Evolutionary conservation across 2,888 invertebrate genomes (phyloP).

Genomic region (Strigamia transsilvanica): DNA sequence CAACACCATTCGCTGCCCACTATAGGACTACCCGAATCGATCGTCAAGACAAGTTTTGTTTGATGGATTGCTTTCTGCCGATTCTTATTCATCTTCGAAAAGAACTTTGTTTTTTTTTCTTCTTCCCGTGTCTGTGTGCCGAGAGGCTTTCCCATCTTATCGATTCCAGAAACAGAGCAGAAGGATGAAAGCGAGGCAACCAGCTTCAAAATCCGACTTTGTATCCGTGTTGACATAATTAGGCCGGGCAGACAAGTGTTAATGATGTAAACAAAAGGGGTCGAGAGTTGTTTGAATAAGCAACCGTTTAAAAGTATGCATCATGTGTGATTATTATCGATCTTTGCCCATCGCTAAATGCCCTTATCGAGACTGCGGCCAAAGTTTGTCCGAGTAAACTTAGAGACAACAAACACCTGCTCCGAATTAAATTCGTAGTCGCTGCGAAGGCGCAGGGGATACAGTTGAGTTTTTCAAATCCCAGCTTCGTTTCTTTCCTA

Average conservation of each 20-base stretch:
- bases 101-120: background rate
- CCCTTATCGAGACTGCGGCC: background rate
- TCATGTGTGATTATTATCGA: background rate
- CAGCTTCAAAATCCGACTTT: constrained; percentile 38
- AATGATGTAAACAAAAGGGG: constrained; percentile 36
- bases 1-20: background rate
- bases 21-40: background rate
- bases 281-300: constrained; percentile 39
- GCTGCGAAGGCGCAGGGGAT: background rate
- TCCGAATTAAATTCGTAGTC: background rate
- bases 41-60: constrained; percentile 23
- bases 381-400: background rate
- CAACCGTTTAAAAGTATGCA: constrained; percentile 24
- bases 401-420: background rate
- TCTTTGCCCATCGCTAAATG: constrained; percentile 6
- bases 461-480: too few relatives aligned
- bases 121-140: background rate
- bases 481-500: too few relatives aligned
- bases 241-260: constrained; percentile 41
- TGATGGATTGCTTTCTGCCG: constrained; percentile 34
- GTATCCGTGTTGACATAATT: constrained; percentile 36
- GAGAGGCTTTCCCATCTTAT: constrained; percentile 11
- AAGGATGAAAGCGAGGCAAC: background rate
- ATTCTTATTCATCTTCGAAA: constrained; percentile 36
- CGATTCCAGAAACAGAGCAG: background rate